Base-by-base conservation (phyloP, 2,888 invertebrate genomes). In the Coecobrya sp. region DNA sequence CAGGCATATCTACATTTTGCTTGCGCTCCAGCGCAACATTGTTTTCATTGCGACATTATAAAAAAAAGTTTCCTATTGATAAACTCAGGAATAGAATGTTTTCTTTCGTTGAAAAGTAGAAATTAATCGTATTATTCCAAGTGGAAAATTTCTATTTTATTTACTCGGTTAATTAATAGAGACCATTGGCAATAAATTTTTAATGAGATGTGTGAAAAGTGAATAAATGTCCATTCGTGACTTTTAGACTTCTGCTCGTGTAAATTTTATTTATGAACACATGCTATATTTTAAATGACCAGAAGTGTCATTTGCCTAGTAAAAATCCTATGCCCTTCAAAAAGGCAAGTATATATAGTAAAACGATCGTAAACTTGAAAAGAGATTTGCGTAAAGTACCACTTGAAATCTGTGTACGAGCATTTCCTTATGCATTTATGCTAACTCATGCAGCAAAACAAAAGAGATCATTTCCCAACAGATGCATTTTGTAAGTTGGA, bases 371-470 rank as follows among this genome's bases (percentile, higher is more conserved):
- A 86, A 70, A 70, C 73, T 73, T 86, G 62, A 86, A 30, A 36
- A 0, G 7, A 49, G 19, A 22, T 22, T 13, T 36, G 65, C 0
- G n/a, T 16, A 62, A 22, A 30, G 25, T 10, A 30, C 68, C 10
- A 27, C 68, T 68, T 11, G 68, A 68, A 68, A 68, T 68, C 68
- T 68, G 27, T 22, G 25, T 19, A 76, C n/a, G 16, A 42, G 7
- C 19, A 55, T 30, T 68, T 86, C 36, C 84, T 2, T n/a, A 45
- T 89, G 89, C 89, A 55, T 52, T 82, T 82, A 52, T 82, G 59
- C 19, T 22, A 45, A 82, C 52, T 89, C 89, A 89, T 89, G 89
- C 89, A 79, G 27, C 19, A 55, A 68, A 81, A 89, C 68, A 49
- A 19, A 52, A 55, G 30, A 65, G 65, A 89, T 52, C 49, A 22